Evolutionary conservation across 2,888 invertebrate genomes (phyloP), one percentile per base, ranked within the genome.

Genomic region (Lepas anatifera): DNA sequence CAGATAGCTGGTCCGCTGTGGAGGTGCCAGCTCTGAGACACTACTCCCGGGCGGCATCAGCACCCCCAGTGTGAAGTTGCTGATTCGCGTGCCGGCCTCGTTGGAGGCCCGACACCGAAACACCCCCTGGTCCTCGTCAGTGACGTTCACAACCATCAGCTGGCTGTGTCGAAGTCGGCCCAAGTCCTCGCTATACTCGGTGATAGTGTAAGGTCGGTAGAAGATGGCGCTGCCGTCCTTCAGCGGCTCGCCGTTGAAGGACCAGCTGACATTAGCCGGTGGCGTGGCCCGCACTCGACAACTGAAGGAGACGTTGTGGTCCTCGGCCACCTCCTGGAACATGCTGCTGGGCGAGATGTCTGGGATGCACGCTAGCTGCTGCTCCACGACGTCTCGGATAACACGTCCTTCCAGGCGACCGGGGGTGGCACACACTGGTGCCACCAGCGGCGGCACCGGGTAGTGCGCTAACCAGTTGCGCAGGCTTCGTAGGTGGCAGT

Each of bases 311-410:
- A 64, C 39, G 39, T 64, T 64, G 8, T 64, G 35, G 39, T 39
- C 37, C 39, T 37, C 64, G n/a, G 64, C 8, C 35, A 64, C 39
- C 50, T 72, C 70, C 1, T 68, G 43, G 10, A 46, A 52, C 46
- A 67, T 37, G 16, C 39, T 27, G 16, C 73, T 73, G 52, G 75
- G 73, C 39, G 78, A 76, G 39, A 76, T 73, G 78, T 90, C 88
- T 37, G 92, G 92, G 72, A 88, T 87, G 78, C 93, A 93, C 3
- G 92, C 92, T 77, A 92, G 92, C 77, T 92, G 91, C 75, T 91
- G 89, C 68, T 90, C 85, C 64, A 86, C 84, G 71, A 92, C 80
- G 73, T 92, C 91, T 11, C 86, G 85, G 80, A 93, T 91, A 32
- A 86, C 85, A 76, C 87, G 85, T 77, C 88, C 76, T 72, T 74